Percentiles rank a stretch among this genome's conserved stretches.
Conservation (phyloP, 2,797 vertebrate genomes). For the Pangasius mekongensis region DNA sequence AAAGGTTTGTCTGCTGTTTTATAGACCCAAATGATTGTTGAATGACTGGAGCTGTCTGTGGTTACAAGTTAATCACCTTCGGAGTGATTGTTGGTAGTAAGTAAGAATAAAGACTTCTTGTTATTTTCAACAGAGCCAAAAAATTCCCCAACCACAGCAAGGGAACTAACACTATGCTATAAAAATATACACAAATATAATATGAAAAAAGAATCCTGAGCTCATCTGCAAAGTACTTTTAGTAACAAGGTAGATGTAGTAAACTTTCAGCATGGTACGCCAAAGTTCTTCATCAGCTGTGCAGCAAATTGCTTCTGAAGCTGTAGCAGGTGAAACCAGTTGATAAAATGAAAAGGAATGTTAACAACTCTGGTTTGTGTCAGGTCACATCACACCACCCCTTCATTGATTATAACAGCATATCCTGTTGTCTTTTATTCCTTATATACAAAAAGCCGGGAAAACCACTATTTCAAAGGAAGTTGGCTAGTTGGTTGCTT, state of each 20-base stretch:
- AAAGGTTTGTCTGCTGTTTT: conserved; percentile 49
- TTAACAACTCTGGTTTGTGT: background rate
- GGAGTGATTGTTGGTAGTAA: background rate
- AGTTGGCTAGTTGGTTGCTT: background rate
- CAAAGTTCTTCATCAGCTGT: background rate
- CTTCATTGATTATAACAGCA: background rate
- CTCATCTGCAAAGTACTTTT: background rate
- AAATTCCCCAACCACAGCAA: background rate
- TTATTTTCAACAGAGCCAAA: background rate
- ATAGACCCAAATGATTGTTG: conserved; percentile 44
- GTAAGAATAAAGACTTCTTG: conserved; percentile 15
- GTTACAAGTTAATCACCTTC: conserved; percentile 39
- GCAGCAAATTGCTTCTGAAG: background rate
- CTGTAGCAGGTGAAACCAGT: background rate
- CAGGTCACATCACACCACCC: background rate
- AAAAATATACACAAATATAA: background rate
- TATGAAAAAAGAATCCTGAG: background rate
- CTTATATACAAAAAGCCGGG: background rate
- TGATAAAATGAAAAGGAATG: background rate
- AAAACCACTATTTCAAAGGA: background rate
- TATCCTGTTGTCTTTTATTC: background rate
- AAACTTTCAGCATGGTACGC: no score
- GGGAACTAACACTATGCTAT: background rate
- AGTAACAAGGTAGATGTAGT: background rate
- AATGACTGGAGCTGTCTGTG: conserved; percentile 22